Conservation (phyloP, 1,140 invertebrate species). For the Uloborus diversus region DNA sequence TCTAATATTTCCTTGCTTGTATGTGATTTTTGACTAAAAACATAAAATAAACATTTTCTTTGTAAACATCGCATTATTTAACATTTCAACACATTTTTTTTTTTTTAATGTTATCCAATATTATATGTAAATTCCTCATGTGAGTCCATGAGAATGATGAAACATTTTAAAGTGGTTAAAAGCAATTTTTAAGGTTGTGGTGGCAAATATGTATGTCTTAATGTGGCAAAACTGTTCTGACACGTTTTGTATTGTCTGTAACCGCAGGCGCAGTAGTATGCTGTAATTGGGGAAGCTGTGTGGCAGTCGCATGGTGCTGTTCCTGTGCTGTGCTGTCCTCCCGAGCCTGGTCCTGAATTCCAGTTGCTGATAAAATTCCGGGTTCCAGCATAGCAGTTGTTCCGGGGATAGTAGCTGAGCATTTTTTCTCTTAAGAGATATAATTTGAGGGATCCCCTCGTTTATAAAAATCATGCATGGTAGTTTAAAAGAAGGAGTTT, state of each 20-base stretch:
- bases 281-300: constrained; percentile 55
- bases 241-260: constrained; percentile 56
- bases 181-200: constrained; percentile 6
- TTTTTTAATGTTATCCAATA: no score
- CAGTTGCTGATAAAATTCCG: constrained; percentile 53
- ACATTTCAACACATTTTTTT: no score
- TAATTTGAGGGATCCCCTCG: constrained; percentile 16
- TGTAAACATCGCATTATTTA: no score
- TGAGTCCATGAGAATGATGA: no score
- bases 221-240: constrained; percentile 33
- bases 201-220: constrained; percentile 20
- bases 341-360: constrained; percentile 19
- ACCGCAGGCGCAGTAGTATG: constrained; percentile 57
- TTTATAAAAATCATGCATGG: neutral
- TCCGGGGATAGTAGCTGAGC: constrained; percentile 29
- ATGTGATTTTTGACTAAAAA: no score
- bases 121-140: no score
- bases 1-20: no score
- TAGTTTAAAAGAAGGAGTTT: neutral
- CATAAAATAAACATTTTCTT: no score
- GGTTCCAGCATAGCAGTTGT: constrained; percentile 53
- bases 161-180: no score
- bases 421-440: neutral
- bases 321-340: constrained; percentile 29
- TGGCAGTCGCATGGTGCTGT: constrained; percentile 44